Percentiles rank a stretch among this genome's conserved stretches.
These are phyloP conservation scores for Alouatta palliata DNA, from an alignment of 2,113 vertebrate species.

Conservation along the genomic window DNA sequence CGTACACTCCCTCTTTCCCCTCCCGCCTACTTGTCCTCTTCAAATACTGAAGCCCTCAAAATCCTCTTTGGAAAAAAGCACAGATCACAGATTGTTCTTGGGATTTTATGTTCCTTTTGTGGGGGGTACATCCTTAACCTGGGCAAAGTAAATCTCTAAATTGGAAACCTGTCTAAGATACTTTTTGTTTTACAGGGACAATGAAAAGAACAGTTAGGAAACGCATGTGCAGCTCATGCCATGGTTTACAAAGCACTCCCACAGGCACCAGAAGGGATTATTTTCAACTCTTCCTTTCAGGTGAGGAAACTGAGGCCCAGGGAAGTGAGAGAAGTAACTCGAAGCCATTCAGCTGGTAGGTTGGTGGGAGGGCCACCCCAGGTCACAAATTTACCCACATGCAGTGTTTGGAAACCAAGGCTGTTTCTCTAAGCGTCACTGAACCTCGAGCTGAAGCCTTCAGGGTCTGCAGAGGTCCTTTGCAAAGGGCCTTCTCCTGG, in stretches of 20 bases:
- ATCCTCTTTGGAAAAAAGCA: too few relatives aligned
- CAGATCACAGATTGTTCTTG: too few relatives aligned
- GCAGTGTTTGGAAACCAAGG: background rate
- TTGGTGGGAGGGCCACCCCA: background rate
- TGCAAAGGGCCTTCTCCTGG: background rate
- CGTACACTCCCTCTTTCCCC: too few relatives aligned
- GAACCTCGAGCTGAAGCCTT: background rate
- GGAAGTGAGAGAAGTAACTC: background rate
- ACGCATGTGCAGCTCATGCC: background rate
- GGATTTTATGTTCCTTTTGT: too few relatives aligned
- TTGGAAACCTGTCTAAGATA: too few relatives aligned
- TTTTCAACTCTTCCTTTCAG: background rate
- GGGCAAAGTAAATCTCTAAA: too few relatives aligned
- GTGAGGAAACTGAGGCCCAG: background rate
- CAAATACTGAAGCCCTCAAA: too few relatives aligned
- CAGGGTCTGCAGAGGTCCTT: background rate
- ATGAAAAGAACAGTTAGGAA: rapidly evolving
- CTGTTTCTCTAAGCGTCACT: background rate
- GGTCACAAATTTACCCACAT: background rate
- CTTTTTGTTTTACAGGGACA: background rate
- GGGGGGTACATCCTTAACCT: too few relatives aligned
- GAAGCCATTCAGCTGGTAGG: background rate
- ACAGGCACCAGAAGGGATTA: background rate
- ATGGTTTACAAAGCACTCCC: rapidly evolving
- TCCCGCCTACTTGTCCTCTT: too few relatives aligned